A percentile compares a stretch with the other conserved stretches of the same genome.
Evolutionary conservation across 2,113 vertebrate genomes (phyloP).

Genomic region (Spea multiplicata): DNA sequence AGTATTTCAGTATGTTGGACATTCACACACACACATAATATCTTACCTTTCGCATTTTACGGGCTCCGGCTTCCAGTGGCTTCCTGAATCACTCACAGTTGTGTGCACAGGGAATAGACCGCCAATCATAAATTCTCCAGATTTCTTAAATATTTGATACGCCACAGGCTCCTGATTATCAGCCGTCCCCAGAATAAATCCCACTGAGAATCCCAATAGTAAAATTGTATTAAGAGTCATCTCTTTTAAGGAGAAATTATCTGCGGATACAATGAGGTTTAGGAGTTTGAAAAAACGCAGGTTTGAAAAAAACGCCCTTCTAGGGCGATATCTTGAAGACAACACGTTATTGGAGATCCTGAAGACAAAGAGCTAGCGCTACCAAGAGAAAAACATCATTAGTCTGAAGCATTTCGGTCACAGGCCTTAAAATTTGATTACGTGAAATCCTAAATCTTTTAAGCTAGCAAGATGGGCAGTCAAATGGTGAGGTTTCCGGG

Average conservation of each 20-base stretch:
- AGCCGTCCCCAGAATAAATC: neutral
- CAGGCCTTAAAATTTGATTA: conserved; percentile 31
- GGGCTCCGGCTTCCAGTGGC: conserved; percentile 46
- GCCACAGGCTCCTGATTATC: neutral
- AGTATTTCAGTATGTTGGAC: too few relatives aligned
- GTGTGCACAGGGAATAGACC: conserved; percentile 78
- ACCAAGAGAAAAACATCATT: conserved; percentile 7
- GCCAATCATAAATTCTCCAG: conserved; percentile 79
- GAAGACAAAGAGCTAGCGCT: neutral
- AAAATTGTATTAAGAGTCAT: conserved; percentile 11
- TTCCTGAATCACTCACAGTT: conserved; percentile 48
- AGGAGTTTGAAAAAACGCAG: too few relatives aligned
- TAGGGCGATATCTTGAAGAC: too few relatives aligned
- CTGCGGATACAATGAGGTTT: too few relatives aligned
- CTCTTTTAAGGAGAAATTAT: neutral
- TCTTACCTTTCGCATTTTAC: conserved; percentile 24
- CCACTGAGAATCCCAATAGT: neutral
- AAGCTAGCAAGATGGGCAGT: conserved; percentile 18
- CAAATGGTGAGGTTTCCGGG: conserved; percentile 26
- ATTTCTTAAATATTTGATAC: conserved; percentile 55
- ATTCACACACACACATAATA: too few relatives aligned
- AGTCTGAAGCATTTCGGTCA: conserved; percentile 3
- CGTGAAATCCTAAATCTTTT: neutral
- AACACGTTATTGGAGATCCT: neutral
- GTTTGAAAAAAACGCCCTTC: too few relatives aligned